Base-by-base conservation (phyloP, 2,797 vertebrate species). In the Hybognathus amarus region DNA sequence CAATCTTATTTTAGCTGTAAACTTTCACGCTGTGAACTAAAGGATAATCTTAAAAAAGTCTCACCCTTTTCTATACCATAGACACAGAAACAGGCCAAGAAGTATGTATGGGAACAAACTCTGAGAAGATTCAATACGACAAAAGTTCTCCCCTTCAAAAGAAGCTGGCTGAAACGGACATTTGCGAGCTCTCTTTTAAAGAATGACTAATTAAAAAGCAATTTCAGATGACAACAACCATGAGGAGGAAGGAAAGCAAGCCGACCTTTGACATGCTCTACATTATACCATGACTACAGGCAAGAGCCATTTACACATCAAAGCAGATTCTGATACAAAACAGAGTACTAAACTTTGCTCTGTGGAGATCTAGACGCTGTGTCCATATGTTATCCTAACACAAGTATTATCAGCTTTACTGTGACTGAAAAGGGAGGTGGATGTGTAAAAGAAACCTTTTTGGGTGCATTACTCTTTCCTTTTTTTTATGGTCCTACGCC, bases 171-270 rank as follows among this genome's bases (percentile, higher is more conserved):
- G 73, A 71, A 83, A 42, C 17, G 4, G 71, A 86, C 61, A 30
- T 79, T 86, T 50, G 38, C 36, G 50, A n/a, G 69, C 45, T 24
- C 33, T 74, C 64, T 54, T 70, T 86, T 76, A 70, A 83, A 71
- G 50, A 82, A 81, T 59, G 73, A 84, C 75, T 74, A 83, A 69
- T 86, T 82, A 82, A 79, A 69, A 74, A 82, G 64, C 75, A 45
- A 73, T 84, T 82, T 82, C 66, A 73, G 8, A 77, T 78, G 74
- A 83, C 61, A 59, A 74, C 68, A 68, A 54, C 73, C 84, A 77
- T 82, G 67, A 85, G 64, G 78, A 85, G 80, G 74, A 82, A 73
- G 66, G 45, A 78, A 66, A 83, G 80, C 70, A 76, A 77, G 67
- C 30, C 13, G 82, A 86, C 82, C 77, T 83, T 80, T 80, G 71